phyloP scores from a whole-genome alignment of 2,888 invertebrate genomes.

The Netelia melanura region DNA sequence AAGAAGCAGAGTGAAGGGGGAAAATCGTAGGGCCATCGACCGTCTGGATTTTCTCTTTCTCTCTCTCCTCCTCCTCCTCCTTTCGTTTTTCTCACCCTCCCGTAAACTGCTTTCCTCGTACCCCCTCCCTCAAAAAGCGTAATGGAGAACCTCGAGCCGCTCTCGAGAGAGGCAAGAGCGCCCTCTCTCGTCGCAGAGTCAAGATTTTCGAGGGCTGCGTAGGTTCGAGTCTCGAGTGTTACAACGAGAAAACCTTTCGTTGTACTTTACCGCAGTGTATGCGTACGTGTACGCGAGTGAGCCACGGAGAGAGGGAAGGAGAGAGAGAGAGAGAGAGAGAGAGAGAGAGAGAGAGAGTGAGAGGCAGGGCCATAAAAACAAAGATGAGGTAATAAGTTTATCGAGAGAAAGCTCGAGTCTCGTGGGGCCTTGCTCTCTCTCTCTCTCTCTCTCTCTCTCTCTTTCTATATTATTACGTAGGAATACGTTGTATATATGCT shows the following conservation, averaged over 20 bases:
- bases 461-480: too few relatives aligned
- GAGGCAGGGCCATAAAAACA: too few relatives aligned
- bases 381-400: constrained; percentile 56
- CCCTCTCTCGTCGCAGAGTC: constrained; percentile 30
- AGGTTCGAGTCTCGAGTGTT: constrained; percentile 44
- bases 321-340: background rate
- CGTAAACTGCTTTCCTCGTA: constrained; percentile 53
- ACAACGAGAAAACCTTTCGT: too few relatives aligned
- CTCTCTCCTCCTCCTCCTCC: background rate
- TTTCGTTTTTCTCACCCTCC: background rate
- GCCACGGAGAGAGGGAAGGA: background rate
- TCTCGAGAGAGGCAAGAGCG: constrained; percentile 21
- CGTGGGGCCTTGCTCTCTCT: constrained; percentile 8
- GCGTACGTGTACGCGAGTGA: background rate
- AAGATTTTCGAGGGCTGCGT: constrained; percentile 62
- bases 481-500: too few relatives aligned
- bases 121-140: constrained; percentile 12
- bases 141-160: constrained; percentile 56
- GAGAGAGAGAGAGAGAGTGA: too few relatives aligned
- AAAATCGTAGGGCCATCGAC: constrained; percentile 41
- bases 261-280: too few relatives aligned
- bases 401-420: constrained; percentile 26
- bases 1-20: constrained; percentile 30
- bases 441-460: background rate
- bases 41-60: constrained; percentile 12